Base-by-base conservation (phyloP, 1,140 invertebrate species). In the Zaprionus nigranus region DNA sequence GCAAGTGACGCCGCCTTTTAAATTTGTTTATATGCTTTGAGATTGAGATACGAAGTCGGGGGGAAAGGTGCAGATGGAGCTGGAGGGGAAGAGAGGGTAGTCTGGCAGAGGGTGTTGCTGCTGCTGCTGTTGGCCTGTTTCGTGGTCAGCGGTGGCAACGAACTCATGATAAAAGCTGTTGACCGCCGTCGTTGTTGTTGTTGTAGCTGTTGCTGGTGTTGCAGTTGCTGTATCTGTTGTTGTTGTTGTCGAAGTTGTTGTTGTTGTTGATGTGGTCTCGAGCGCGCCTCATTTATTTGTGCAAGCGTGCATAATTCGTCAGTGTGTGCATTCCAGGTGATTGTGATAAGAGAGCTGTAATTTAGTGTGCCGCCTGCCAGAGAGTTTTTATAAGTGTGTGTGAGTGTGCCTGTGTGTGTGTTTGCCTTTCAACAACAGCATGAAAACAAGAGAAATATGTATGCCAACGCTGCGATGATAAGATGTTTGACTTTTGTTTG, bases 251-350 rank as follows among this genome's bases (percentile, higher is more conserved):
- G n/a, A n/a, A n/a, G 20, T 9, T 24, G 38, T 34, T 62, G 22
- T 62, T 26, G 40, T 68, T 73, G 20, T 9, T 24, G 38, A 36
- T 59, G 36, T 63, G 36, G 40, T 68, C 5, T 59, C 61, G 60
- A 64, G 56, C 68, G 67, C 43, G 17, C 62, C 58, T 75, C 78
- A 72, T 73, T 82, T 64, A 75, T 83, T 86, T 86, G 76, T 84
- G 84, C 84, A 87, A 87, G 81, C 78, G 54, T 87, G 84, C 84
- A 87, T 87, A 87, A 87, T 88, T 83, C 83, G 69, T 82, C 80
- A 82, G 79, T 87, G 73, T 86, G 75, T 87, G 83, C 82, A 82
- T 87, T 82, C 86, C 69, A 69, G 68, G 80, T 60, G 76, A 71
- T 74, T 79, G 76, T 80, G 83, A 79, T 84, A 83, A 84, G 81